These are phyloP conservation scores for Syrmaticus mikado DNA, from an alignment of 2,113 vertebrate genomes.

Conservation along the genomic window DNA sequence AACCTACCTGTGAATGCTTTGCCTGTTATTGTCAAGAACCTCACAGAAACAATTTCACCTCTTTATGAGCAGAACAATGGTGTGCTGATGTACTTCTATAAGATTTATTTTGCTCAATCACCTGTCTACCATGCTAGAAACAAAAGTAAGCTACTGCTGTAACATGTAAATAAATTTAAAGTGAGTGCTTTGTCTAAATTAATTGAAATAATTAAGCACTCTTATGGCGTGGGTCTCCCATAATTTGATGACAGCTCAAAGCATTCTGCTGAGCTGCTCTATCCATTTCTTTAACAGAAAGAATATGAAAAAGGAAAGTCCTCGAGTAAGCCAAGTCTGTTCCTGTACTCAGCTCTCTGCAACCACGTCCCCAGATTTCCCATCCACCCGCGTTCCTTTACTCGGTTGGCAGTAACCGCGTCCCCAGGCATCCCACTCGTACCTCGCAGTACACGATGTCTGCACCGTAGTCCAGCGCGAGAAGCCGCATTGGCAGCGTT, in stretches of 20 bases:
- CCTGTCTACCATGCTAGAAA: background rate
- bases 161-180: background rate
- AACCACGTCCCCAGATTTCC: too few relatives aligned
- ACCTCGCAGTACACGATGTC: slow-evolving; percentile 98
- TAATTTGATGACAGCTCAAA: background rate
- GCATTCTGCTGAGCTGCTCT: background rate
- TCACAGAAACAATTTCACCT: too few relatives aligned
- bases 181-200: background rate
- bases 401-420: background rate
- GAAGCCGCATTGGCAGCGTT: slow-evolving; percentile 93
- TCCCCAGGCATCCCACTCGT: background rate
- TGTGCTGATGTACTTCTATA: background rate
- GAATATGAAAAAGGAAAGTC: accelerated
- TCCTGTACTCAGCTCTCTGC: too few relatives aligned
- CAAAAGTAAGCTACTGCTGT: background rate
- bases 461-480: slow-evolving; percentile 95
- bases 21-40: too few relatives aligned
- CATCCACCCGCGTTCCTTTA: too few relatives aligned
- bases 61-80: background rate
- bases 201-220: background rate
- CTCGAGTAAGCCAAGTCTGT: background rate
- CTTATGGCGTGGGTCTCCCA: background rate
- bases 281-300: background rate
- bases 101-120: background rate
- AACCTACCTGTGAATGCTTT: too few relatives aligned